phyloP scores from a whole-genome alignment of 2,888 invertebrate species.

The Napeogenes sylphis region DNA sequence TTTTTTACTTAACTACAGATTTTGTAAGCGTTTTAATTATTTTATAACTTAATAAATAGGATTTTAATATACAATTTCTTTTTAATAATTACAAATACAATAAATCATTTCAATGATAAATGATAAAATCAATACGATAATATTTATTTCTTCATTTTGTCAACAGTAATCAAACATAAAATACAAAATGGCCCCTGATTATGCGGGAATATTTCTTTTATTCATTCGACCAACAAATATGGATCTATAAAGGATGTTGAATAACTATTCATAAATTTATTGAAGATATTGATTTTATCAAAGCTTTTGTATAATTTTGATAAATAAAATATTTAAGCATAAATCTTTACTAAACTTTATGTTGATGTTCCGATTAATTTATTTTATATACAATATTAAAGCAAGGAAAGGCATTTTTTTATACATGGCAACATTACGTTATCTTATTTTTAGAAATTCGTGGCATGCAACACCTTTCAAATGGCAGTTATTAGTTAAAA shows the following conservation, averaged over 20 bases:
- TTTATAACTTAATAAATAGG: slow-evolving; percentile 5
- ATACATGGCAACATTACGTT: not conserved
- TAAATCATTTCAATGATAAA: too few species aligned
- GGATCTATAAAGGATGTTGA: slow-evolving; percentile 16
- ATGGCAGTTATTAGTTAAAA: too few species aligned
- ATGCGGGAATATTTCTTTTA: slow-evolving; percentile 16
- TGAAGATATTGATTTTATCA: slow-evolving; percentile 21
- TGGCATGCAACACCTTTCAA: too few species aligned
- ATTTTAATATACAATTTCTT: slow-evolving; percentile 9
- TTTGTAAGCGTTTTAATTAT: slow-evolving; percentile 18
- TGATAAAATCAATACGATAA: too few species aligned
- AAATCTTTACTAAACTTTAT: too few species aligned
- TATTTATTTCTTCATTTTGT: slow-evolving; percentile 3
- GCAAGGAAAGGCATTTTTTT: not conserved
- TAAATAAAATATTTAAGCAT: not conserved
- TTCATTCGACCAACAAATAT: slow-evolving; percentile 19
- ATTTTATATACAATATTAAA: slow-evolving; percentile 13
- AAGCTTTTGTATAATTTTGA: slow-evolving; percentile 13
- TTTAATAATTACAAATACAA: too few species aligned
- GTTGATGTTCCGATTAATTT: too few species aligned
- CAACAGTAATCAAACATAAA: slow-evolving; percentile 6
- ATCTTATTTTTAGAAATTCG: too few species aligned
- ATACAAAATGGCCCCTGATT: slow-evolving; percentile 10
- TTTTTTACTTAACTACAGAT: slow-evolving; percentile 25
- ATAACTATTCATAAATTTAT: slow-evolving; percentile 24